These are phyloP conservation scores for Nymphicus hollandicus DNA, from an alignment of 2,113 vertebrate species.

Conservation along the genomic window DNA sequence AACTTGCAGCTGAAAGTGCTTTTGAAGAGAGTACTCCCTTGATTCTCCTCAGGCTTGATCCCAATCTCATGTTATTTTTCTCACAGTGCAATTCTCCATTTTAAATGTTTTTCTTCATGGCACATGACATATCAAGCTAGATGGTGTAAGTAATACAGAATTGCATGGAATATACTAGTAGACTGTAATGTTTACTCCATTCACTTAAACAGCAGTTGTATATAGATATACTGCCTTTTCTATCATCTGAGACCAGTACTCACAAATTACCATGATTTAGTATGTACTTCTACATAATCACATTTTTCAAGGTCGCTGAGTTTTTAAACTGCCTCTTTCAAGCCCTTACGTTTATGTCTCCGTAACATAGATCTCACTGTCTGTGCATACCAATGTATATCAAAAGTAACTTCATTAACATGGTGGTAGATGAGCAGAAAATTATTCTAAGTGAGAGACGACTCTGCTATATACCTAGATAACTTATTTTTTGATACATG, in stretches of 20 bases:
- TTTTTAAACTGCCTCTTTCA: slow-evolving; percentile 14
- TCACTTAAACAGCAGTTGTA: not conserved
- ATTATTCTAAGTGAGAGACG: not conserved
- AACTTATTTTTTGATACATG: not conserved
- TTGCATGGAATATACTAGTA: slow-evolving; percentile 25
- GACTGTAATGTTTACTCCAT: not conserved
- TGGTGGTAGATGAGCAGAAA: not conserved
- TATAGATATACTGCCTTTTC: slow-evolving; percentile 39
- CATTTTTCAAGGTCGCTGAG: slow-evolving; percentile 1
- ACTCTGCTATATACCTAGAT: not conserved
- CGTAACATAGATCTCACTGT: not conserved
- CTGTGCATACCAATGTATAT: slow-evolving; percentile 4
- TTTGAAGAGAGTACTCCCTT: not conserved
- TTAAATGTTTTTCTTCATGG: not conserved
- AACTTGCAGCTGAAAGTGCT: not conserved
- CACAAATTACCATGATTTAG: slow-evolving; percentile 34
- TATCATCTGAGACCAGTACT: slow-evolving; percentile 6
- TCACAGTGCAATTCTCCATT: not conserved
- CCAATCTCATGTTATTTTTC: not conserved
- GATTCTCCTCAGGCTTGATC: not conserved
- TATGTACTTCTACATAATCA: not conserved
- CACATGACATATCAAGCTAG: not conserved
- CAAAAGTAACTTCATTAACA: slow-evolving; percentile 27
- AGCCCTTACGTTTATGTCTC: not conserved
- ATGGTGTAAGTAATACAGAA: not conserved